Percentiles rank a stretch among this genome's conserved stretches.
Conservation (phyloP, 2,888 invertebrate species). For the Notodonta dromedarius region DNA sequence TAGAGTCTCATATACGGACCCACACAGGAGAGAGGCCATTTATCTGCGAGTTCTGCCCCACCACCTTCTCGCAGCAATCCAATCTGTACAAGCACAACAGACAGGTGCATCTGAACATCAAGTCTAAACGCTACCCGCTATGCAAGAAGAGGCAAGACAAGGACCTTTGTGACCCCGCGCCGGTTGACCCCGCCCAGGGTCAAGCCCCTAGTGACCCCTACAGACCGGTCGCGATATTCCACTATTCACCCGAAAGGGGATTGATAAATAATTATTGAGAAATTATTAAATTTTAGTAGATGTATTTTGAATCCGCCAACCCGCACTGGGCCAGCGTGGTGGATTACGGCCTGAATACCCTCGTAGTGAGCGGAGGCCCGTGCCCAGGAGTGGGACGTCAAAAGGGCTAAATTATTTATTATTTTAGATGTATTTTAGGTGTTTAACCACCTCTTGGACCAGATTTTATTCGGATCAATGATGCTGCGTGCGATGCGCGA, state of each 20-base stretch:
- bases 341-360: too few relatives aligned
- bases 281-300: too few relatives aligned
- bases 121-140: conserved; percentile 60
- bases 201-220: conserved; percentile 16
- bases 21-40: conserved; percentile 59
- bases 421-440: too few relatives aligned
- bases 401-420: too few relatives aligned
- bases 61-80: conserved; percentile 67
- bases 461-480: too few relatives aligned
- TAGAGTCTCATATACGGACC: conserved; percentile 72
- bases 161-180: background rate
- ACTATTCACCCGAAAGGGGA: conserved; percentile 15
- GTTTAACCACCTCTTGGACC: too few relatives aligned
- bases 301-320: too few relatives aligned
- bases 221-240: conserved; percentile 15
- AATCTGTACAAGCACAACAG: conserved; percentile 73
- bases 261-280: too few relatives aligned
- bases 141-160: conserved; percentile 52
- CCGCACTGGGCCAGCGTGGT: too few relatives aligned
- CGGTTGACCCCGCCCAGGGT: conserved; percentile 5
- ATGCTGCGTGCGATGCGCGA: too few relatives aligned
- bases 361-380: too few relatives aligned
- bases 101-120: conserved; percentile 74
- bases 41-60: conserved; percentile 53
- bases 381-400: too few relatives aligned